These are phyloP conservation scores for Tapera naevia DNA, from an alignment of 2,797 vertebrate species.

Conservation along the genomic window DNA sequence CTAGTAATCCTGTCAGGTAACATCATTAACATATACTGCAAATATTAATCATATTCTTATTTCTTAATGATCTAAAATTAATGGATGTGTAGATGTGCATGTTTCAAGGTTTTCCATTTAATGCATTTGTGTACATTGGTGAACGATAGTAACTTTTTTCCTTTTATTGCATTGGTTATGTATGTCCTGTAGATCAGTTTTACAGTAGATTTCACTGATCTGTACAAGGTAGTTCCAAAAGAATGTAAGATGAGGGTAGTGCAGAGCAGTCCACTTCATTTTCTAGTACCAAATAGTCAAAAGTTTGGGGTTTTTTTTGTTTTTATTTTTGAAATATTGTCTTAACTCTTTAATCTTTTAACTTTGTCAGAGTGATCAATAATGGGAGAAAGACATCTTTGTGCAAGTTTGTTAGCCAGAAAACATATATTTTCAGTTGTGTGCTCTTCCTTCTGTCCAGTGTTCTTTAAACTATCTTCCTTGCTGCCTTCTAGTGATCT, in stretches of 20 bases:
- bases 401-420: neutral
- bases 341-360: neutral
- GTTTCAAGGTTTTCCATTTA: neutral
- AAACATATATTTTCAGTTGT: neutral
- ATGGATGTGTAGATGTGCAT: neutral
- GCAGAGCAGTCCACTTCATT: neutral
- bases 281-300: neutral
- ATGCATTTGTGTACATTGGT: neutral
- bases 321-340: neutral
- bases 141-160: neutral
- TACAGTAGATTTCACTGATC: neutral
- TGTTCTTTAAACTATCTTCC: neutral
- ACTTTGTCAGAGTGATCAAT: neutral
- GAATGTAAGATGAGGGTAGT: neutral
- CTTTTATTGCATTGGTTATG: neutral
- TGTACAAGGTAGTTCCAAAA: neutral
- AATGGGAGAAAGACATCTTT: neutral
- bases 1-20: conserved; percentile 99
- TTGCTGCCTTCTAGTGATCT: neutral
- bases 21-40: neutral
- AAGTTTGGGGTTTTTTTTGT: neutral
- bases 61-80: conserved; percentile 25
- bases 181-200: neutral
- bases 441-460: neutral
- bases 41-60: conserved; percentile 18